Evolutionary conservation across 2,888 invertebrate genomes (phyloP).

Genomic region (Synanthedon vespiformis): DNA sequence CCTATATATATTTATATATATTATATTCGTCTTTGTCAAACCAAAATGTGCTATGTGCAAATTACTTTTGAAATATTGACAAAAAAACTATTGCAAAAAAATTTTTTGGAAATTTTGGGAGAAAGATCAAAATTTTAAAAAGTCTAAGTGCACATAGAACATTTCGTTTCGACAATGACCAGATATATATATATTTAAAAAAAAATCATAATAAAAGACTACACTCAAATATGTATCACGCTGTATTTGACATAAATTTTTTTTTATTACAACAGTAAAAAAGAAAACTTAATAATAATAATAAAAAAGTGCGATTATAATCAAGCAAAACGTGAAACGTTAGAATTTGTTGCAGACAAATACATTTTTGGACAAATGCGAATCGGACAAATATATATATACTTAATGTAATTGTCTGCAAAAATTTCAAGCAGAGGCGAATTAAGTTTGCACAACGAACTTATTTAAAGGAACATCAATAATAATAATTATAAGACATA

Average conservation of each 20-base stretch:
- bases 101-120: no score
- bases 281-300: conserved; percentile 36
- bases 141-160: no score
- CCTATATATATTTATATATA: no score
- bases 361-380: no score
- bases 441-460: no score
- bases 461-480: not conserved
- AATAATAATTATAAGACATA: not conserved
- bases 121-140: no score
- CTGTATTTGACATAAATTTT: conserved; percentile 61
- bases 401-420: conserved; percentile 5
- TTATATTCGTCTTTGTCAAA: no score
- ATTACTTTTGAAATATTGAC: no score
- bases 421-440: conserved; percentile 8
- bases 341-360: conserved; percentile 12
- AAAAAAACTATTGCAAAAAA: no score
- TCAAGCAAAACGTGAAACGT: conserved; percentile 24
- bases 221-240: conserved; percentile 48
- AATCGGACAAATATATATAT: conserved; percentile 5
- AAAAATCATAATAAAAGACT: conserved; percentile 38
- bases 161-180: no score
- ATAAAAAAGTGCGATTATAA: conserved; percentile 40
- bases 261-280: conserved; percentile 54
- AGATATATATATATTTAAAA: no score
- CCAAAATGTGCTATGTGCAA: no score